Conservation (phyloP, 1,140 invertebrate species). For the Gyrodactylus bullatarudis region DNA sequence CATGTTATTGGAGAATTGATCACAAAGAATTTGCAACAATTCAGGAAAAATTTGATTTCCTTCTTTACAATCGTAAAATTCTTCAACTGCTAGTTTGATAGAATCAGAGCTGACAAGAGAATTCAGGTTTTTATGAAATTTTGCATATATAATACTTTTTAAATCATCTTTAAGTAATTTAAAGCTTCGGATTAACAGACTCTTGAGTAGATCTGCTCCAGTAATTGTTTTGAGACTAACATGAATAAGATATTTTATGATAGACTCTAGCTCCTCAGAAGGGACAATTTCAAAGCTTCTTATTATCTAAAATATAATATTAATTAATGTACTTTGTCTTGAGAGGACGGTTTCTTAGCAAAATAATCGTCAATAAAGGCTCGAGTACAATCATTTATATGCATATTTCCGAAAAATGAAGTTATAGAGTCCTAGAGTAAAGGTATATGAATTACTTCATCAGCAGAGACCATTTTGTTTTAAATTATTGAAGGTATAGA, state of each 20-base stretch:
- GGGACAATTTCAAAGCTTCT: too few species aligned
- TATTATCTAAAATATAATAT: too few species aligned
- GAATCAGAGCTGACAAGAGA: not conserved
- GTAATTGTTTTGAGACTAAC: too few species aligned
- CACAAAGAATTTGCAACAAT: not conserved
- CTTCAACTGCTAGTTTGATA: not conserved
- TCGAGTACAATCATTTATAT: too few species aligned
- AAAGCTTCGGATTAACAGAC: not conserved
- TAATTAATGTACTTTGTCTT: too few species aligned
- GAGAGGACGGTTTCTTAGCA: too few species aligned
- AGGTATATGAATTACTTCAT: not conserved
- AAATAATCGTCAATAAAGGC: too few species aligned
- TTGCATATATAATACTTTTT: not conserved
- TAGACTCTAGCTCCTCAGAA: too few species aligned
- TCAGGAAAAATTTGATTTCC: not conserved
- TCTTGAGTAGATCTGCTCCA: too few species aligned
- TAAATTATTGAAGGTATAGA: not conserved
- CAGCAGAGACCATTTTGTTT: not conserved
- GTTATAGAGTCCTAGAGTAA: too few species aligned
- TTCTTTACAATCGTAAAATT: not conserved
- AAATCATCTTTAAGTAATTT: not conserved
- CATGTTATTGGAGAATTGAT: not conserved
- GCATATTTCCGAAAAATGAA: too few species aligned
- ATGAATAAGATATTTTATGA: too few species aligned
- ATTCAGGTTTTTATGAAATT: not conserved